phyloP scores from a whole-genome alignment of 2,113 vertebrate genomes.

The Ammodytes dubius region DNA sequence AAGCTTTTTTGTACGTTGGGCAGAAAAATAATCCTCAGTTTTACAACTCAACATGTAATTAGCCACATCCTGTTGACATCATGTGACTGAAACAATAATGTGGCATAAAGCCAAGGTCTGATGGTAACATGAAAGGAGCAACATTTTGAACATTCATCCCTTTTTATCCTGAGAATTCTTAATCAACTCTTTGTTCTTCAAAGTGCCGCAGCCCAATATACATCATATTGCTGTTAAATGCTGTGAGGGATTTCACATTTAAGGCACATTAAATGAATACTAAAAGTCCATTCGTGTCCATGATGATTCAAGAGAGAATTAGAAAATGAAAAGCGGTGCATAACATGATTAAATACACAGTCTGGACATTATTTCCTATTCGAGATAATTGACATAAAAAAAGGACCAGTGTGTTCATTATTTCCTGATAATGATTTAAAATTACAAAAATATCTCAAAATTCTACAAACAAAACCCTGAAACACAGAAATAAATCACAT shows the following conservation, averaged over 20 bases:
- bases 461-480: background rate
- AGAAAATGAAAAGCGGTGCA: background rate
- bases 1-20: no score
- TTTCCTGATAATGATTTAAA: background rate
- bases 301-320: background rate
- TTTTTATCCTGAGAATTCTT: constrained; percentile 1
- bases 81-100: constrained; percentile 28
- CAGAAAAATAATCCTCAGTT: background rate
- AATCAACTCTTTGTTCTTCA: background rate
- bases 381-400: background rate
- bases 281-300: background rate
- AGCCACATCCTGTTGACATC: constrained; percentile 18
- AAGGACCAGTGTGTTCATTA: background rate
- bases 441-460: background rate
- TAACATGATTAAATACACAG: background rate
- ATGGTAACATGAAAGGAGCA: background rate
- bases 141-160: background rate
- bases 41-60: background rate
- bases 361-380: background rate
- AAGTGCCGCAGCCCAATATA: background rate
- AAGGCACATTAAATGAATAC: constrained; percentile 33
- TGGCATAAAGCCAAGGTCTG: constrained; percentile 5
- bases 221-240: background rate
- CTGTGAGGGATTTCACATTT: background rate
- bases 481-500: background rate